Conservation (phyloP, 2,797 vertebrate genomes). For the Poeciliopsis infans region DNA sequence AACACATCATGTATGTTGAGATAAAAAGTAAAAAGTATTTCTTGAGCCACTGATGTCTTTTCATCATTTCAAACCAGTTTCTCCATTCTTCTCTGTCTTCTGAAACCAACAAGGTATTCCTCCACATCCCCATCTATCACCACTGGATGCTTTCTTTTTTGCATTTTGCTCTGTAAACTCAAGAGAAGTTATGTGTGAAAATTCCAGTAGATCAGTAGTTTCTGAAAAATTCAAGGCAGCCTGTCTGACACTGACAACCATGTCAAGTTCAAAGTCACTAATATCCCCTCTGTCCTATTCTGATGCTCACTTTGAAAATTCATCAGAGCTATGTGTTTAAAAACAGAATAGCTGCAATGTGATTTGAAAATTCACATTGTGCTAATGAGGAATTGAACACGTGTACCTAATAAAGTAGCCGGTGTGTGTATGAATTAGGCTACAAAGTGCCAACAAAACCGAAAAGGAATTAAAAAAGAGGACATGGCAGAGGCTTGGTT, state of each 20-base stretch:
- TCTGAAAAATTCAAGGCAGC: not conserved
- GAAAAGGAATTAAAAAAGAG: not conserved
- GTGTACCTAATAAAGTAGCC: not conserved
- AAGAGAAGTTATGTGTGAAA: too few relatives aligned
- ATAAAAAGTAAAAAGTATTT: too few relatives aligned
- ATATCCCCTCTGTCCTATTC: not conserved
- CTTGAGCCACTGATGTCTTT: too few relatives aligned
- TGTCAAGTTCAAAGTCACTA: not conserved
- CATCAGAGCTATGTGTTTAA: not conserved
- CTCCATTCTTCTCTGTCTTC: too few relatives aligned
- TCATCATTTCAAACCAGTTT: too few relatives aligned
- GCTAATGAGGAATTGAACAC: not conserved
- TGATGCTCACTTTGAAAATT: not conserved
- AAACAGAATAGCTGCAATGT: not conserved
- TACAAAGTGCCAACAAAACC: not conserved
- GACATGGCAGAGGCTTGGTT: not conserved
- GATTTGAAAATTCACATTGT: not conserved
- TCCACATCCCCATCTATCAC: not conserved
- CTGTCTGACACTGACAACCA: not conserved
- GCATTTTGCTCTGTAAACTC: not conserved
- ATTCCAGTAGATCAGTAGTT: too few relatives aligned
- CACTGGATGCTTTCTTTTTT: not conserved
- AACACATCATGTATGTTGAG: too few relatives aligned
- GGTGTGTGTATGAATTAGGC: not conserved
- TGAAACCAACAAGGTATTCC: not conserved